Base-by-base conservation (phyloP, 2,888 invertebrate genomes). In the Eristalis intricaria region DNA sequence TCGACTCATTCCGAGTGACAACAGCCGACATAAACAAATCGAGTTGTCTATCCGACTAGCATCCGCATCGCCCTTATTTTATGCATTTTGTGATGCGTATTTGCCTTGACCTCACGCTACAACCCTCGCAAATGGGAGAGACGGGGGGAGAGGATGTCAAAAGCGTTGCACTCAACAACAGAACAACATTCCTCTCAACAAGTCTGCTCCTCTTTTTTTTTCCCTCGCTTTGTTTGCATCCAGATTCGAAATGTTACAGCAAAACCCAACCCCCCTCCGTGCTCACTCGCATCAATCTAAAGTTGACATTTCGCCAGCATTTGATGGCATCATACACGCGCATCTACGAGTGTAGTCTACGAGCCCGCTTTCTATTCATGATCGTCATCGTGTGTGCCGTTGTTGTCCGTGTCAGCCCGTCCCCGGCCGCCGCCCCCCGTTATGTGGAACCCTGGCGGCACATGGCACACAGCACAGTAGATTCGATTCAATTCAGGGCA, bases 401-500 rank as follows among this genome's bases (percentile, higher is more conserved):
- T 60, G 50, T 35, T 35, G 69, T 35, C 69, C 13, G 29, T 29
- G 56, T 56, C 56, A 29, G 26, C 26, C 29, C n/a, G 19, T 32
- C 50, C 50, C 15, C 19, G 4, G 50, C 7, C 7, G n/a, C 19
- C 19, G 32, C 32, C 32, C 50, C 19, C 50, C n/a, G 1, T 10
- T n/a, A n/a, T 8, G 2, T 19, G 19, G n/a, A 50, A n/a, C 50
- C 10, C 35, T 15, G 11, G 38, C 60, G 35, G 23, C 60, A 60
- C 60, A 26, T 10, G 10, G 60, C 26, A 40, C 40, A 40, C 56
- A 10, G 22, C 19, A 19, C 19, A 26, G 23, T 60, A 23, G 60
- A 70, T 15, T 26, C 60, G n/a, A 60, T 38, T 60, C 70, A 60
- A 70, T 70, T 69, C 69, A 58, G 56, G 15, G 56, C 56, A 35